phyloP scores from a whole-genome alignment of 2,113 vertebrate genomes.

The Pionites leucogaster region DNA sequence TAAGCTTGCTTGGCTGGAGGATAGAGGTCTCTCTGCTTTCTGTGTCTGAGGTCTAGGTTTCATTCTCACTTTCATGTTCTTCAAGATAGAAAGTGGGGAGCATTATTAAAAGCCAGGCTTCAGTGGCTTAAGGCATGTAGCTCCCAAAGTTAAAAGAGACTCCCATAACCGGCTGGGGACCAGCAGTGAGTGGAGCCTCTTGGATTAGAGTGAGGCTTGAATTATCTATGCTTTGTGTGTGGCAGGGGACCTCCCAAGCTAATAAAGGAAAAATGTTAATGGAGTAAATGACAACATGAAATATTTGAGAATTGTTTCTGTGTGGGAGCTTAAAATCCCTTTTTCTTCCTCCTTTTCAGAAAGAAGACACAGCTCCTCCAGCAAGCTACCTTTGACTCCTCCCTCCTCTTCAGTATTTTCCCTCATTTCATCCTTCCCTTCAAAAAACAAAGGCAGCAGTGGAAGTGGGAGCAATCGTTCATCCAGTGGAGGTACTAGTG shows the following conservation, averaged over 20 bases:
- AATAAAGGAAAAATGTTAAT: neutral
- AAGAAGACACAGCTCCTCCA: slow-evolving; percentile 95
- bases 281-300: neutral
- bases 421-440: slow-evolving; percentile 81
- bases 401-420: slow-evolving; percentile 82
- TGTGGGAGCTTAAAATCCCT: neutral
- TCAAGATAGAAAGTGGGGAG: neutral
- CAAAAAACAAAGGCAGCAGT: slow-evolving; percentile 82
- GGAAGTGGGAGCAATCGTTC: slow-evolving; percentile 76
- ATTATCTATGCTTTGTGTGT: neutral
- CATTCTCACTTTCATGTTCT: neutral
- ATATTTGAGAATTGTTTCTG: neutral
- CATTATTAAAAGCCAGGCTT: neutral
- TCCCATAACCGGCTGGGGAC: accelerated
- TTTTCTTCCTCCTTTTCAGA: slow-evolving; percentile 72
- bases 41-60: neutral
- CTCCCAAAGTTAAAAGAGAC: neutral
- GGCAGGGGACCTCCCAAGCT: neutral
- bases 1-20: neutral
- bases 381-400: slow-evolving; percentile 83
- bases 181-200: neutral
- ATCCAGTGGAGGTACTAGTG: slow-evolving; percentile 75
- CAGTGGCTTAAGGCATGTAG: neutral
- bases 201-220: neutral
- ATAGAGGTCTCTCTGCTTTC: neutral